Evolutionary conservation across 2,888 invertebrate species (phyloP).

Genomic region (Ormyrus thymus): DNA sequence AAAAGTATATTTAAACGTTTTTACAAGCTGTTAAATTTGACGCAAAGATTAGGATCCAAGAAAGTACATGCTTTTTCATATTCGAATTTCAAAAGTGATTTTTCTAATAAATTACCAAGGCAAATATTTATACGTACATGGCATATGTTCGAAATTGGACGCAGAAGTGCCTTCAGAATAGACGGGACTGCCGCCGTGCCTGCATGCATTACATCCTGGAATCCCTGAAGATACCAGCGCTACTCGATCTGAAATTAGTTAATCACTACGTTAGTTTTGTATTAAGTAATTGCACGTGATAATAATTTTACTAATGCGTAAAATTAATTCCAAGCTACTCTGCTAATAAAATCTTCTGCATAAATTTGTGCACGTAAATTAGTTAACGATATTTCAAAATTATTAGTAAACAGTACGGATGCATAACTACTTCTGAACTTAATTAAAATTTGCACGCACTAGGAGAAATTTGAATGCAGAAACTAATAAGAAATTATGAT

Average conservation of each 20-base stretch:
- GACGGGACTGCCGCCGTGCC: constrained; percentile 66
- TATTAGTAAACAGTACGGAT: neutral
- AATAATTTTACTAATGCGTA: neutral
- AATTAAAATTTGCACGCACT: constrained; percentile 4
- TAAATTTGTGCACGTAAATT: neutral
- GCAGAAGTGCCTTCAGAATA: constrained; percentile 68
- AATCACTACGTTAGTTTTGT: too few relatives aligned
- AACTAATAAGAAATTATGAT: neutral
- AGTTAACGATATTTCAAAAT: neutral
- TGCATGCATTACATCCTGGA: constrained; percentile 70
- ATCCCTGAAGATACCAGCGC: constrained; percentile 78
- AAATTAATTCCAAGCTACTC: neutral
- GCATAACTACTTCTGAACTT: neutral
- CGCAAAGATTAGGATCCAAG: too few relatives aligned
- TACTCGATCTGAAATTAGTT: constrained; percentile 78
- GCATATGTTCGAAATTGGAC: constrained; percentile 51
- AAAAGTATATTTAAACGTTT: neutral
- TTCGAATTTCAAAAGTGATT: too few relatives aligned
- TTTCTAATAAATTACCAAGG: too few relatives aligned
- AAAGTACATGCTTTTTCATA: too few relatives aligned
- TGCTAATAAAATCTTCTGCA: neutral
- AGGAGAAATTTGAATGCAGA: neutral
- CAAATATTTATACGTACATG: constrained; percentile 37
- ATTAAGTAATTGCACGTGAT: neutral
- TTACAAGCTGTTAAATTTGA: too few relatives aligned